Conservation (phyloP, 2,797 vertebrate species). For the Pipistrellus pygmaeus region DNA sequence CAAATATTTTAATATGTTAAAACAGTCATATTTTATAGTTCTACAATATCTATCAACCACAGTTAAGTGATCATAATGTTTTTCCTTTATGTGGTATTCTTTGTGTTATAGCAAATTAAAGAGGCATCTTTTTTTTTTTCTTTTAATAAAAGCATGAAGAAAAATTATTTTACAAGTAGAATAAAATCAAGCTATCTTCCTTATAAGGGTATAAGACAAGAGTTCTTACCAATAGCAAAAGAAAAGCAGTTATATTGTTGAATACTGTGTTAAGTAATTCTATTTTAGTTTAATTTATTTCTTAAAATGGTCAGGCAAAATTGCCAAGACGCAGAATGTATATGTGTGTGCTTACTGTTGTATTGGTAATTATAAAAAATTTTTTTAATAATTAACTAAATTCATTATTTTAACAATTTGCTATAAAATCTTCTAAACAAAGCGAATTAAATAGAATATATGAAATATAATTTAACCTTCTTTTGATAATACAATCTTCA, state of each 20-base stretch:
- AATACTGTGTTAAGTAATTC: background rate
- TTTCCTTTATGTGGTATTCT: background rate
- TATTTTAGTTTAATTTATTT: conserved; percentile 44
- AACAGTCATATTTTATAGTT: background rate
- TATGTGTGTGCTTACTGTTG: background rate
- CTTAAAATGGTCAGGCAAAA: conserved; percentile 21
- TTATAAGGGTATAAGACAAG: background rate
- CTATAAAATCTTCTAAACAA: conserved; percentile 49
- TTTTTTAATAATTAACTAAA: background rate
- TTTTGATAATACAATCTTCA: conserved; percentile 13
- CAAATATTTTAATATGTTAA: conserved; percentile 17
- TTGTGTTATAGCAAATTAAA: background rate
- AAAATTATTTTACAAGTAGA: background rate
- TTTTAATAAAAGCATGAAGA: background rate
- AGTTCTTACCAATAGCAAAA: background rate
- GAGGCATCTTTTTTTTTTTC: background rate
- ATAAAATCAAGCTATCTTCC: conserved; percentile 24
- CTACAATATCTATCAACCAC: background rate
- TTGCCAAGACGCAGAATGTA: background rate
- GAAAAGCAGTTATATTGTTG: conserved; percentile 3
- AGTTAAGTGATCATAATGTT: background rate
- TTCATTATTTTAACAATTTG: conserved; percentile 47
- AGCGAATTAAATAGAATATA: conserved; percentile 14
- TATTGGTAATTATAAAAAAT: background rate
- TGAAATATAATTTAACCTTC: background rate